Percentiles rank a stretch among this genome's conserved stretches.
Conservation (phyloP, 2,888 invertebrate genomes). For the Ormia ochracea region DNA sequence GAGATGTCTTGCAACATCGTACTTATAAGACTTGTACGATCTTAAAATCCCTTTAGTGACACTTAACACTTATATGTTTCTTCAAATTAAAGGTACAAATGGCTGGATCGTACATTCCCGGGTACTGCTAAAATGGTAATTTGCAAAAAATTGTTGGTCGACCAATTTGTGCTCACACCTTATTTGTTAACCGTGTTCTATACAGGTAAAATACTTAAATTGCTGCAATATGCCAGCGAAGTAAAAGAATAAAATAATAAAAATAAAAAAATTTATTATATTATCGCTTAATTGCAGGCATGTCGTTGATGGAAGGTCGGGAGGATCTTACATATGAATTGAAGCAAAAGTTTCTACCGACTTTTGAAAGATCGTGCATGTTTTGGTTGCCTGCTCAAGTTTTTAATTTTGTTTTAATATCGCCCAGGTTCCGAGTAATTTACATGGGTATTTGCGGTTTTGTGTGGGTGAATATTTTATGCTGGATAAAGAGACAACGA, state of each 20-base stretch:
- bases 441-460: conserved; percentile 88
- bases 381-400: conserved; percentile 91
- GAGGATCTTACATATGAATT: conserved; percentile 84
- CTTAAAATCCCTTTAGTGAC: not conserved
- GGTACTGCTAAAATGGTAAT: conserved; percentile 82
- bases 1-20: not conserved
- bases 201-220: conserved; percentile 79
- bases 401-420: conserved; percentile 85
- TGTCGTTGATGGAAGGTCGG: conserved; percentile 86
- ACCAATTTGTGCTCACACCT: conserved; percentile 88
- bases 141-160: conserved; percentile 83
- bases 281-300: conserved; percentile 77
- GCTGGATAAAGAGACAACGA: conserved; percentile 84
- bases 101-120: conserved; percentile 83
- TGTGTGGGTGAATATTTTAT: conserved; percentile 90
- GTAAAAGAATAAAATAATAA: too few species aligned
- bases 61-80: not conserved
- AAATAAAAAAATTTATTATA: not conserved
- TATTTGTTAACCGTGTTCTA: conserved; percentile 84
- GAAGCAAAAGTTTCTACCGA: conserved; percentile 83
- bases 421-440: conserved; percentile 84
- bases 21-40: not conserved
- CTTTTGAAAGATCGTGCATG: conserved; percentile 85
- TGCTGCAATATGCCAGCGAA: too few species aligned
- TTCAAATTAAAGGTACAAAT: conserved; percentile 83